phyloP scores from a whole-genome alignment of 2,888 invertebrate genomes.

The Julus scanicus region DNA sequence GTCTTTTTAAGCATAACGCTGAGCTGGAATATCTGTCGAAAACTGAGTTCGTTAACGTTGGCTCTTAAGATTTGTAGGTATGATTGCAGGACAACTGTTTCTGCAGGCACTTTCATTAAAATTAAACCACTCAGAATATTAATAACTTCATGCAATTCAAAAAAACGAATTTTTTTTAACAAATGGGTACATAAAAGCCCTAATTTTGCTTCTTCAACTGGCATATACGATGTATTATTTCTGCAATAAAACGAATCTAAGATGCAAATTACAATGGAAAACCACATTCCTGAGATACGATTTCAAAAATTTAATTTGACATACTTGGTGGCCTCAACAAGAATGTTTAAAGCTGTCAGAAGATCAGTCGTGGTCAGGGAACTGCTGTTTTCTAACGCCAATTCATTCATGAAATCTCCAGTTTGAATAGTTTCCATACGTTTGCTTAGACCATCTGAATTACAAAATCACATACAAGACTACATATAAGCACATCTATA shows the following conservation, averaged over 20 bases:
- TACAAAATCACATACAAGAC: neutral
- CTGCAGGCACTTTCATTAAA: constrained; percentile 41
- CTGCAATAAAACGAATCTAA: neutral
- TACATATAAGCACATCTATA: neutral
- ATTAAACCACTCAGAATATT: neutral
- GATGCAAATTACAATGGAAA: too few relatives aligned
- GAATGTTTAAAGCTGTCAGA: neutral
- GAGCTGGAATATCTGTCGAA: constrained; percentile 32
- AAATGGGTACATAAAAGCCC: neutral
- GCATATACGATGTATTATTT: neutral
- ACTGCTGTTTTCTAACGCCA: neutral
- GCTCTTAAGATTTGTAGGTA: constrained; percentile 30
- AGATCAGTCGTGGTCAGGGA: neutral
- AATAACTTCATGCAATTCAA: constrained; percentile 38
- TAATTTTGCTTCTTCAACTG: neutral
- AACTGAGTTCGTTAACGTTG: constrained; percentile 32
- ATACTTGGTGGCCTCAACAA: neutral
- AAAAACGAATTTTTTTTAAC: neutral
- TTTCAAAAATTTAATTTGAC: neutral
- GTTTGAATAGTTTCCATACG: neutral
- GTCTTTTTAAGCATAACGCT: neutral
- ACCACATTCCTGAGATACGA: too few relatives aligned
- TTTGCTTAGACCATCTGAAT: neutral
- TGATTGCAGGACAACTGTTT: constrained; percentile 49
- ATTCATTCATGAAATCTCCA: neutral